Conservation (phyloP, 1,140 invertebrate species). For the Drosophila gunungcola region DNA sequence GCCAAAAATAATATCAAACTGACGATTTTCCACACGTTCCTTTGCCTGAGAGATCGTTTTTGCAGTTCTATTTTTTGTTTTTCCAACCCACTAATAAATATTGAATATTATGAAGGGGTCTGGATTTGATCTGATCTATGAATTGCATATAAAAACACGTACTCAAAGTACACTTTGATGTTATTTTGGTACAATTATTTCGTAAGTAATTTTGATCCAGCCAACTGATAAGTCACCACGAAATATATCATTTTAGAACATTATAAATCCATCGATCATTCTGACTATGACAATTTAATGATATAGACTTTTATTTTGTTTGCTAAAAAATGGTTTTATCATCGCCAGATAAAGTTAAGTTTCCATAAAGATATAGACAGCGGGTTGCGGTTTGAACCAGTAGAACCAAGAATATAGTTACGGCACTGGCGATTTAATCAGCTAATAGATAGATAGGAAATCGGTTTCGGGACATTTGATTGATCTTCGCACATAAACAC, state of each 20-base stretch:
- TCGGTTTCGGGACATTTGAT: constrained; percentile 40
- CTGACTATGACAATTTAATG: constrained; percentile 15
- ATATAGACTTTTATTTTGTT: constrained; percentile 20
- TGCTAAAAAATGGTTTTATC: constrained; percentile 9
- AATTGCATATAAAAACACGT: constrained; percentile 7
- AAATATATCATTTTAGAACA: constrained; percentile 6
- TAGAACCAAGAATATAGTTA: constrained; percentile 5
- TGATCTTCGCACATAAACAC: constrained; percentile 62
- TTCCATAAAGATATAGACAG: constrained; percentile 7
- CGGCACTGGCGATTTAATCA: constrained; percentile 13
- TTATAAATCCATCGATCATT: constrained; percentile 43
- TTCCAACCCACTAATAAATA: constrained; percentile 35
- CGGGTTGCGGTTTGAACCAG: background rate
- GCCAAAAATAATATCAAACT: constrained; percentile 62
- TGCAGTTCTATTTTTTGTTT: constrained; percentile 31
- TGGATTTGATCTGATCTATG: constrained; percentile 20
- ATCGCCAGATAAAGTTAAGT: constrained; percentile 14
- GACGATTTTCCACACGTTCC: constrained; percentile 24
- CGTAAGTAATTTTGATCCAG: constrained; percentile 16
- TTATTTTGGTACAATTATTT: background rate
- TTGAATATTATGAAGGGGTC: constrained; percentile 25
- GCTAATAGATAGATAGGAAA: constrained; percentile 19
- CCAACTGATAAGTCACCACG: constrained; percentile 23
- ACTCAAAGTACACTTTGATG: constrained; percentile 10
- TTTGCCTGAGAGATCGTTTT: constrained; percentile 26